Base-by-base conservation (phyloP, 2,888 invertebrate species). In the Caenorhabditis japonica region DNA sequence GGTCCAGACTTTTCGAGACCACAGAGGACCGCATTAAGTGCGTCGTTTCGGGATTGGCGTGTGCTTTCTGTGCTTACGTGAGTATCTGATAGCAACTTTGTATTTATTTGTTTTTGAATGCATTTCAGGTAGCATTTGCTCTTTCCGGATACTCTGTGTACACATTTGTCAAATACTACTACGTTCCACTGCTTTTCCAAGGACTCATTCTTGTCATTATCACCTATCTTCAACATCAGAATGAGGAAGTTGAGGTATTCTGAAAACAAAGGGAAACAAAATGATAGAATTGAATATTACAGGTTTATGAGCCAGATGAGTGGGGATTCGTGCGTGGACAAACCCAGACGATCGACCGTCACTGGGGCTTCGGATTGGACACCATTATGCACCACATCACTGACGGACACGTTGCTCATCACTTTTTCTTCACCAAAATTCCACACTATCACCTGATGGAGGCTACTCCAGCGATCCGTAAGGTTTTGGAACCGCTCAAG, bases 401-500 rank as follows among this genome's bases (percentile, higher is more conserved):
- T 7, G 75, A 82, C 60, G 84, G 85, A 25, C 85, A 85, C 62
- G 85, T 85, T 8, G 85, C 84, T 3, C 85, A 85, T 60, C 85
- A 85, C 70, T 80, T 86, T 71, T 85, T 85, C 82, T 85, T 86
- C 77, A 84, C 85, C 17, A 75, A 77, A 39, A 82, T 85, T 47
- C 85, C 85, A 4, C 85, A 85, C 68, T 85, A 85, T 52, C 79
- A 85, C 56, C 76, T 85, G 33, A 70, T 79, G 53, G 80, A 85
- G 39, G 85, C 85, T 23, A 85, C 85, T 0, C 75, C 79, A 39
- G 82, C 82, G 10, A 79, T 85, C 55, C 62, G 73, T 33, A 73
- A 75, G 53, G 70, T 73, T 27, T 58, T 79, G 21, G 56, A 66
- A 36, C 79, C 79, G 30, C 62, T 72, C 38, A 64, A 73, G 25